Evolutionary conservation across 1,140 invertebrate species (phyloP), one percentile per base, ranked within the genome.

Genomic region (Physella acuta): DNA sequence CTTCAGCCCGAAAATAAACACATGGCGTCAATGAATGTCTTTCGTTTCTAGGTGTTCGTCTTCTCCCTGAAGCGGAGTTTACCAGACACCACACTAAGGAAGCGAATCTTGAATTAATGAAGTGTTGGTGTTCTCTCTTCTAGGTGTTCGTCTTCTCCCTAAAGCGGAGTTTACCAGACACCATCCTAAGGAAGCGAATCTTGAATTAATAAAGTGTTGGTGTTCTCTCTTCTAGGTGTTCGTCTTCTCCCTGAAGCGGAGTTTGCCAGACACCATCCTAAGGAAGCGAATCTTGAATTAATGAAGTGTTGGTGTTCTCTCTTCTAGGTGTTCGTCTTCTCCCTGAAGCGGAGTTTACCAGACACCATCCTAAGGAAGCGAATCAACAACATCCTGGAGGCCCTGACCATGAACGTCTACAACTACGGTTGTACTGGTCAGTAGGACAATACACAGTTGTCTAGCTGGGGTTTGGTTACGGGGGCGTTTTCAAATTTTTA

Each of bases 391-490:
- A 93, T 95, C 16, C 92, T 93, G 49, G 88, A 89, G 26, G 91
- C 89, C 56, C 81, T 94, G 30, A 94, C 92, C 0, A 90, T 90
- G 76, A 92, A 91, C 76, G 89, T 94, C 0, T 95, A 94, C 75
- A 89, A 91, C 75, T 94, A 93, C 75, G 93, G 92, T 0, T 95
- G 93, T 73, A 93, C 91, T 33, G 92, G 90, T 87, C 14, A 52
- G 49, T 56, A n/a, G n/a, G n/a, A n/a, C n/a, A n/a, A n/a, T n/a
- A n/a, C n/a, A n/a, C n/a, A n/a, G 36, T 49, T n/a, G 11, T 49
- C n/a, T 14, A 49, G n/a, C 11, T 49, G 44, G 44, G 44, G 44
- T 11, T 11, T 11, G 44, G 44, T 11, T 11, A n/a, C 44, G 44
- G 44, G 44, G 44, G 44, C 11, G 44, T n/a, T 49, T n/a, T n/a